These are phyloP conservation scores for Paratrypauchen microcephalus DNA, from an alignment of 2,797 vertebrate genomes.

Conservation along the genomic window DNA sequence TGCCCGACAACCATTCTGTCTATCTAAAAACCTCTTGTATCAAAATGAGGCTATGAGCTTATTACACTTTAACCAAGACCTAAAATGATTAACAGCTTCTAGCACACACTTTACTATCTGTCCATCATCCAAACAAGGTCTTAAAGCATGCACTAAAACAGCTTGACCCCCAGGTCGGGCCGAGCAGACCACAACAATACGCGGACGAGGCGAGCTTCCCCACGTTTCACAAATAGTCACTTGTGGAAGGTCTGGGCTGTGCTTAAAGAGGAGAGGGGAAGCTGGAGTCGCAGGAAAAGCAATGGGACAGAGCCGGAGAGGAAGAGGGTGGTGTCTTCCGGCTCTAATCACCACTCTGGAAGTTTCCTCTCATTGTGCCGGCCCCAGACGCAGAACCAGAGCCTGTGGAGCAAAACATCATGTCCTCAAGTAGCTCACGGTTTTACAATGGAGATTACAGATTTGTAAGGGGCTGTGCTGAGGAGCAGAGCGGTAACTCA, in stretches of 20 bases:
- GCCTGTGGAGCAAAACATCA: background rate
- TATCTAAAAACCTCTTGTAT: background rate
- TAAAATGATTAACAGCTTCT: slow-evolving; percentile 30
- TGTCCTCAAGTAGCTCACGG: background rate
- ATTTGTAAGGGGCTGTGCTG: too few relatives aligned
- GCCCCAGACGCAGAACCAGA: slow-evolving; percentile 5
- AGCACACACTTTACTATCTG: slow-evolving; percentile 21
- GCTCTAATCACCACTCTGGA: slow-evolving; percentile 76
- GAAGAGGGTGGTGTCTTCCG: slow-evolving; percentile 75
- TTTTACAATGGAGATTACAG: too few relatives aligned
- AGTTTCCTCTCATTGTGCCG: slow-evolving; percentile 11
- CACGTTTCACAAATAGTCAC: slow-evolving; percentile 71
- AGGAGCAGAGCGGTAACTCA: too few relatives aligned
- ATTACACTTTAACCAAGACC: slow-evolving; percentile 24
- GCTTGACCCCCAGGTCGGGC: slow-evolving; percentile 54
- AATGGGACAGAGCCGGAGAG: slow-evolving; percentile 75
- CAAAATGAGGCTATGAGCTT: slow-evolving; percentile 13
- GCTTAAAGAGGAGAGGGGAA: slow-evolving; percentile 65
- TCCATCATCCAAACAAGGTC: slow-evolving; percentile 31
- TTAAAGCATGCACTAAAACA: slow-evolving; percentile 32
- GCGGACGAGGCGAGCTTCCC: slow-evolving; percentile 67
- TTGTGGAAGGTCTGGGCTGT: slow-evolving; percentile 60
- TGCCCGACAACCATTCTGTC: background rate
- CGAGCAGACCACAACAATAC: slow-evolving; percentile 63
- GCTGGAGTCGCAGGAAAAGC: slow-evolving; percentile 68